Evolutionary conservation across 2,888 invertebrate species (phyloP), one percentile per base, ranked within the genome.

Genomic region (Apantesis nais): DNA sequence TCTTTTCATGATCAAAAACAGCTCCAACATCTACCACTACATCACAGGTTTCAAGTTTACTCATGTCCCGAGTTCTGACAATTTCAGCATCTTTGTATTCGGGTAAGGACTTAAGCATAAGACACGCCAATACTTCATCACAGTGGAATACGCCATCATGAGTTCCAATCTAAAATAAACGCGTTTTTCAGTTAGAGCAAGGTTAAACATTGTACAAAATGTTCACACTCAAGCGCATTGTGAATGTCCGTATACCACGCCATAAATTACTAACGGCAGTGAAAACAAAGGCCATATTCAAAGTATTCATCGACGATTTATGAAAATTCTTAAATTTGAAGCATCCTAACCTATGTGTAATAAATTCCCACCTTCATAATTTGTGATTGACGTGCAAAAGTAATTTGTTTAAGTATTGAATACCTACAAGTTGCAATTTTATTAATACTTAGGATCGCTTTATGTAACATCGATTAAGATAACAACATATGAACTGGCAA

Each of bases 21-120:
- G 97, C 97, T 5, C 99, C 99, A 8, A 99, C 99, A 93, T 99
- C 99, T 0, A 99, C 97, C 0, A 99, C 98, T 78, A 99, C 97
- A 86, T 99, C 98, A 92, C 99, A 99, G 1, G 96, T 96, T 0
- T 97, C 96, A 68, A 99, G 94, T 78, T 96, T 95, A 81, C 94
- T 85, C 31, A 81, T 77, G 78, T 97, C 95, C 63, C 97, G 94
- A 0, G 96, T 96, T 80, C 98, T 95, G 12, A 98, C 90, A 72
- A 99, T 98, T 78, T 96, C 95, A 0, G 99, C 98, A 91, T 98
- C 96, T 83, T 96, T 96, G 89, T 97, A 99, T 80, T 97, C 95
- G 0, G 98, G 98, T 8, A 99, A 91, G 66, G 96, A 95, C 86
- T 97, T 97, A 29, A 99, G 95, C 97, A 99, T 97, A 86, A 96